Conservation (phyloP, 2,113 vertebrate species). For the Okapia johnstoni region DNA sequence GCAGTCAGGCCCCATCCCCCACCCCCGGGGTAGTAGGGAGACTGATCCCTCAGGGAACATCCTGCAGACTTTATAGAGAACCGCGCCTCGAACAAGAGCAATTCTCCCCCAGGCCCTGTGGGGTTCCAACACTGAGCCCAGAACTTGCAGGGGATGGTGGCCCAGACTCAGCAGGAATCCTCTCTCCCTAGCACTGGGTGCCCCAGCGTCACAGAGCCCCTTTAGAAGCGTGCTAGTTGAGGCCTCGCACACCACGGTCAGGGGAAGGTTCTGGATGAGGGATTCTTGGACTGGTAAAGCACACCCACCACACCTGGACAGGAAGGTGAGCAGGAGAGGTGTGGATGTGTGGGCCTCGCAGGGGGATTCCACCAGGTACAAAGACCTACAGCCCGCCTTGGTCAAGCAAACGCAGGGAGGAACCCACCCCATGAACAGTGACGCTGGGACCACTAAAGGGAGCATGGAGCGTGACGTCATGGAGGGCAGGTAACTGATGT, state of each 20-base stretch:
- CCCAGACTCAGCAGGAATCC: neutral
- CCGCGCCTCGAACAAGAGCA: fast-evolving
- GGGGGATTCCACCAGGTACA: neutral
- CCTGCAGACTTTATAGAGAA: neutral
- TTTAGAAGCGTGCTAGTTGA: neutral
- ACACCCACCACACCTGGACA: fast-evolving
- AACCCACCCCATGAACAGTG: fast-evolving
- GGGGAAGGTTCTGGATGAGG: neutral
- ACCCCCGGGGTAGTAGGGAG: fast-evolving
- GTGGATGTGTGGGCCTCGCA: neutral
- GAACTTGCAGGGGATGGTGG: neutral
- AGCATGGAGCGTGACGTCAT: fast-evolving
- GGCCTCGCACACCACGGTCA: neutral
- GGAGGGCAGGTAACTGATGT: fast-evolving
- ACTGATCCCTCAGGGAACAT: fast-evolving
- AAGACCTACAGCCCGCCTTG: neutral
- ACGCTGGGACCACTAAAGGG: fast-evolving
- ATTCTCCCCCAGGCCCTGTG: neutral
- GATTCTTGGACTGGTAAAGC: neutral
- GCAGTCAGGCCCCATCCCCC: neutral
- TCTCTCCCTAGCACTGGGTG: neutral
- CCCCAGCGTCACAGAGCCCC: neutral
- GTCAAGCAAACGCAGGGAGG: neutral
- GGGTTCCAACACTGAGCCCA: neutral
- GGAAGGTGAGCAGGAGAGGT: neutral